Evolutionary conservation across 1,140 invertebrate genomes (phyloP), one percentile per base, ranked within the genome.

Genomic region (Papilio glaucus): DNA sequence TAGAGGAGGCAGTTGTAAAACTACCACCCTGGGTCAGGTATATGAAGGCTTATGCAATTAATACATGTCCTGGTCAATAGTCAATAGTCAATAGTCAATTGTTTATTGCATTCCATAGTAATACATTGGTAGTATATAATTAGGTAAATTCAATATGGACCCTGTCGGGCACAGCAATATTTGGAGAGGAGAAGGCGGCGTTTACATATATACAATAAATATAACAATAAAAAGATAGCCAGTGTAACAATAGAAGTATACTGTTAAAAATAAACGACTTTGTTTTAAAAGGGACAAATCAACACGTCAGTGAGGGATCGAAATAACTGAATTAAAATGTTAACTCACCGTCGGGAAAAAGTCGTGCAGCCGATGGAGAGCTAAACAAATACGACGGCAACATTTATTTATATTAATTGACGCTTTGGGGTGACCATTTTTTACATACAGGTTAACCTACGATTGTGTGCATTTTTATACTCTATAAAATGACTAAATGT

Each of bases 351-450:
- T 80, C 79, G 60, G 72, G 37, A 85, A 86, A 88, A 89, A 88
- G 83, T 83, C 80, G 82, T 85, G 81, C 83, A 86, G 81, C 85
- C 90, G 89, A 92, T 91, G 90, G 90, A 92, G 90, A 89, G 86
- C 80, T 91, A 88, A 92, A 91, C 88, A 91, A 92, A 92, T 83
- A 92, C 71, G 85, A 86, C 80, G 81, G 81, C 82, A 84, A 79
- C 85, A 84, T 89, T 90, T 92, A 91, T 91, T 89, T 90, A 88
- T 86, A 84, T 85, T 92, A 91, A 91, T 91, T 91, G 87, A 85
- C 75, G 79, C 67, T 72, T 74, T 49, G 53, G 67, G 67, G 67
- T 53, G n/a, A 53, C 67, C 67, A 68, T 26, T 42, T 33, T 49
- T 42, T 45, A 39, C 33, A 9, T 26, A 10, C 2, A 26, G 24